These are phyloP conservation scores for Morphnarchus princeps DNA, from an alignment of 2,113 vertebrate species.

Conservation along the genomic window DNA sequence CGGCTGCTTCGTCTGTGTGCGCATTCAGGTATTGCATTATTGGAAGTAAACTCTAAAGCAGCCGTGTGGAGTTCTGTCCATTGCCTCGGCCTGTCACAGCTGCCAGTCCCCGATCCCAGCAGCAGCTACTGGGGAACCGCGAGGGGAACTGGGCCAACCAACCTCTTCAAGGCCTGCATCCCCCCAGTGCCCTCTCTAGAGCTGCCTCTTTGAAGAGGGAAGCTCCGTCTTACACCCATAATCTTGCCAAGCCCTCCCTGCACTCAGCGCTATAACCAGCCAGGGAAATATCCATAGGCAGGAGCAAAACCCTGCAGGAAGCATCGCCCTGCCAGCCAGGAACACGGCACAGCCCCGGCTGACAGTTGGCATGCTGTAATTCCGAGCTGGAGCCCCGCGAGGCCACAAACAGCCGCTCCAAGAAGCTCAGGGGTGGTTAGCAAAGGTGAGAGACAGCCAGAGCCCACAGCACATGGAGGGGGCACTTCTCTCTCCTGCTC, in stretches of 20 bases:
- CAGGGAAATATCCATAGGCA: not conserved
- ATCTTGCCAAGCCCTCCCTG: not conserved
- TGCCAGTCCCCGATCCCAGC: not conserved
- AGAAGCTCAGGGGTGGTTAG: not conserved
- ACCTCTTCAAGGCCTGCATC: not conserved
- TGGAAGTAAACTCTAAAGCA: not conserved
- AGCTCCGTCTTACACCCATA: not conserved
- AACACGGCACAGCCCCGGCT: fast-evolving
- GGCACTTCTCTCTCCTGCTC: not conserved
- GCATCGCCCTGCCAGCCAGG: not conserved
- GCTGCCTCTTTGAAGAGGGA: not conserved
- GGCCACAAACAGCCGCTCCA: not conserved
- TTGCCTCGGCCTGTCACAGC: not conserved
- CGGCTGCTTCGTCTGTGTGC: fast-evolving
- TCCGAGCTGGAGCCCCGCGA: fast-evolving
- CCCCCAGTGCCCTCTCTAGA: not conserved
- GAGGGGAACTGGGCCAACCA: not conserved
- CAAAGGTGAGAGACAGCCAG: not conserved
- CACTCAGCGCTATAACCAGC: fast-evolving
- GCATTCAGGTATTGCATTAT: not conserved
- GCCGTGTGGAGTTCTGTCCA: fast-evolving
- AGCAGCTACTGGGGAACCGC: not conserved
- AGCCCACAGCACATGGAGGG: not conserved
- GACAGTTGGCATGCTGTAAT: not conserved
- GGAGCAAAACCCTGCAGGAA: not conserved